Evolutionary conservation across 1,140 invertebrate species (phyloP).

Genomic region (Drosophila micromelanica): DNA sequence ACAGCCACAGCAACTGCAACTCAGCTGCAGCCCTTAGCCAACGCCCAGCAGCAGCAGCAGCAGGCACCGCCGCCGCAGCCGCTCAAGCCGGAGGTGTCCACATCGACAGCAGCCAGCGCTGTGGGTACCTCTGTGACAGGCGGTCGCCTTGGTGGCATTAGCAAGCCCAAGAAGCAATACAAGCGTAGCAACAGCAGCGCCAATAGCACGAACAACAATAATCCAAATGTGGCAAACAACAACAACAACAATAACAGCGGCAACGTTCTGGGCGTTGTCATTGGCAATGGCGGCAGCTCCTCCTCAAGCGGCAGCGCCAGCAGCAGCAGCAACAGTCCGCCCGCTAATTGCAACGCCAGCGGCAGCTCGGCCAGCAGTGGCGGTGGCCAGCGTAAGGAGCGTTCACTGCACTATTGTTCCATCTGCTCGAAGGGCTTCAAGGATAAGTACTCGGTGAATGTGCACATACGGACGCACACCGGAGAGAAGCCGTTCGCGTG

Average conservation of each 20-base stretch:
- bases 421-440: conserved; percentile 97
- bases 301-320: conserved; percentile 73
- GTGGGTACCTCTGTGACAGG: conserved; percentile 40
- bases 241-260: conserved; percentile 84
- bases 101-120: conserved; percentile 49
- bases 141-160: conserved; percentile 50
- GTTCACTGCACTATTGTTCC: conserved; percentile 94
- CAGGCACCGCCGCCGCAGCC: conserved; percentile 78
- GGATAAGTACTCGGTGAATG: conserved; percentile 96
- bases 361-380: conserved; percentile 55
- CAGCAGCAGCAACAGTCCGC: conserved; percentile 72
- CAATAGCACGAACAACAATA: conserved; percentile 42
- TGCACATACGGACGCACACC: conserved; percentile 95
- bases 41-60: conserved; percentile 39
- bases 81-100: conserved; percentile 71
- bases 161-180: conserved; percentile 85
- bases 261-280: conserved; percentile 76
- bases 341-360: conserved; percentile 56
- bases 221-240: conserved; percentile 71
- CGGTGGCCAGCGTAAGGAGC: conserved; percentile 88
- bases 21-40: conserved; percentile 40
- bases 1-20: conserved; percentile 14
- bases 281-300: conserved; percentile 54
- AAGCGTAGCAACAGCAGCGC: conserved; percentile 84
- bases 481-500: conserved; percentile 95